Evolutionary conservation across 2,888 invertebrate genomes (phyloP).

Genomic region (Parapristionchus giblindavisi): DNA sequence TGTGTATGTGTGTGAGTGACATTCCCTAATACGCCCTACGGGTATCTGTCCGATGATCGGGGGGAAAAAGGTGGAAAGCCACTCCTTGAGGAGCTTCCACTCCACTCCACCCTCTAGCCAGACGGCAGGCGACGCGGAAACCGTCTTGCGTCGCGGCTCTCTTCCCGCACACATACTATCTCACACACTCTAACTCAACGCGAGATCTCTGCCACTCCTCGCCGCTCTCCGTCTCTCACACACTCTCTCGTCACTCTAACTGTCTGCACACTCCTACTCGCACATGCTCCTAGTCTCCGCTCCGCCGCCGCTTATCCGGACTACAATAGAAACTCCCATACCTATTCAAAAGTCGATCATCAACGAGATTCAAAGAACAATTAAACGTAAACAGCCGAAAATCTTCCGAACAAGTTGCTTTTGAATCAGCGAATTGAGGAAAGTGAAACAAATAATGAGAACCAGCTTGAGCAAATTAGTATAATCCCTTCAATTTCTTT

Average conservation of each 20-base stretch:
- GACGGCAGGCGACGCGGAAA: constrained; percentile 25
- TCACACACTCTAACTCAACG: background rate
- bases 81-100: background rate
- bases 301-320: constrained; percentile 27
- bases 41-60: too few relatives aligned
- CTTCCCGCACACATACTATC: constrained; percentile 13
- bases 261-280: constrained; percentile 27
- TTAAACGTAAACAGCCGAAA: too few relatives aligned
- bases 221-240: background rate
- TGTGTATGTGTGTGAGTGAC: too few relatives aligned
- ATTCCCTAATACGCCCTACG: too few relatives aligned
- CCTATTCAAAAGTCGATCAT: too few relatives aligned
- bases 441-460: too few relatives aligned
- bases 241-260: constrained; percentile 4
- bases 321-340: too few relatives aligned
- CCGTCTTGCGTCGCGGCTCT: constrained; percentile 6
- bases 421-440: too few relatives aligned
- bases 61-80: constrained; percentile 12
- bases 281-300: constrained; percentile 1
- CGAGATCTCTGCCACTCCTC: constrained; percentile 26
- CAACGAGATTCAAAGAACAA: too few relatives aligned
- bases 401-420: too few relatives aligned
- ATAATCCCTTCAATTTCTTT: too few relatives aligned
- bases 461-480: too few relatives aligned
- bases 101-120: background rate